Conservation (phyloP, 2,113 vertebrate genomes). For the Marmota monax region DNA sequence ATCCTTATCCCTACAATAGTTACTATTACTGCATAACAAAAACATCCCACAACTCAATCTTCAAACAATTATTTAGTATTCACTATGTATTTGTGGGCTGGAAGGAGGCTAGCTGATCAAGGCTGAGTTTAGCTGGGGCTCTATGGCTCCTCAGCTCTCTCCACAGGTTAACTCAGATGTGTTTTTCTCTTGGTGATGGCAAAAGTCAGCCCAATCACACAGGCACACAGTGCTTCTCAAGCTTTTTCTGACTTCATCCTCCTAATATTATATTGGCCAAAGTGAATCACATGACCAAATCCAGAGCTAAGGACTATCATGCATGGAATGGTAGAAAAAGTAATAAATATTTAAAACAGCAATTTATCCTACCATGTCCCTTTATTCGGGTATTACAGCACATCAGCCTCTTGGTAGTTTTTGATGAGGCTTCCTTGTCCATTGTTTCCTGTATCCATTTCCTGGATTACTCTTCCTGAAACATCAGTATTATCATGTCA, state of each 20-base stretch:
- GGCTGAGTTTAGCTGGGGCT: neutral
- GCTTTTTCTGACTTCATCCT: neutral
- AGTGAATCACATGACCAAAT: neutral
- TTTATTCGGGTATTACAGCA: neutral
- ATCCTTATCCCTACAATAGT: neutral
- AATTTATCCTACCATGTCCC: neutral
- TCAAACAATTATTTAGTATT: conserved; percentile 7
- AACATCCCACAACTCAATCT: neutral
- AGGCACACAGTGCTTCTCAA: neutral
- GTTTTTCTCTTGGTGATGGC: neutral
- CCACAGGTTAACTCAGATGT: neutral
- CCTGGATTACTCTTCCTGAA: neutral
- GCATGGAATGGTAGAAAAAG: neutral
- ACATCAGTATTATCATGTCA: neutral
- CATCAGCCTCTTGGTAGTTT: neutral
- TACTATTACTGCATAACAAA: conserved; percentile 5
- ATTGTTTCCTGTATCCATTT: neutral
- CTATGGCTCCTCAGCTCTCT: neutral
- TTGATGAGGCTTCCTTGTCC: neutral
- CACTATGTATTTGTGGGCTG: neutral
- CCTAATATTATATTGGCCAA: neutral
- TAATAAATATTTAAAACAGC: neutral
- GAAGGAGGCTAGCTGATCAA: neutral
- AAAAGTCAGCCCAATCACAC: neutral
- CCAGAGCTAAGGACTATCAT: neutral